Conservation (phyloP, 2,797 vertebrate species). For the Malurus splendens region DNA sequence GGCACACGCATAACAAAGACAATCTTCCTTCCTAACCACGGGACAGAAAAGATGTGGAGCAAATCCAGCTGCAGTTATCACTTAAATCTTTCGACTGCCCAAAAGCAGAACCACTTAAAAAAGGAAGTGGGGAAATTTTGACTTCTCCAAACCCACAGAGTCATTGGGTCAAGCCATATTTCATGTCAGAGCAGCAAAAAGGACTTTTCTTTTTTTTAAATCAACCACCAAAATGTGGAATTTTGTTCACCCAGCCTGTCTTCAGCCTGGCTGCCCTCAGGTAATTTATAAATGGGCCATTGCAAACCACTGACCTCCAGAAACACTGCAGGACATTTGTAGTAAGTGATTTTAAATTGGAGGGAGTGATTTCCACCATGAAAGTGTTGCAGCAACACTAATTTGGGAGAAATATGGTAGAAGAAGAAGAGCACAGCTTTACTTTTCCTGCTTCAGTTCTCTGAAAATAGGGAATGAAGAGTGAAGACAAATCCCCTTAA, state of each 20-base stretch:
- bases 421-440: neutral
- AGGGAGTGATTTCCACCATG: neutral
- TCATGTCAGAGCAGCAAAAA: neutral
- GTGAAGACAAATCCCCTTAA: neutral
- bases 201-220: neutral
- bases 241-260: neutral
- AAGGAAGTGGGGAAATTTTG: neutral
- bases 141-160: neutral
- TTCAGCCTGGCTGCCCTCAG: neutral
- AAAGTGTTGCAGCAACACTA: neutral
- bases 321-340: neutral
- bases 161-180: neutral
- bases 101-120: conserved; percentile 29
- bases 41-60: neutral
- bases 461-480: neutral
- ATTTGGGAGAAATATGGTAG: neutral
- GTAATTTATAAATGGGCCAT: neutral
- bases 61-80: neutral
- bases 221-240: neutral
- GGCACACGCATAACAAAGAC: neutral
- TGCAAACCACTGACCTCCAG: neutral
- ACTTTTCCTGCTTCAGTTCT: neutral
- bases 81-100: neutral
- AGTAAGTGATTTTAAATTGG: neutral
- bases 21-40: neutral